A percentile compares a stretch with the other conserved stretches of the same genome.
Conservation (phyloP, 2,797 vertebrate genomes). For the Eulemur coronatus region DNA sequence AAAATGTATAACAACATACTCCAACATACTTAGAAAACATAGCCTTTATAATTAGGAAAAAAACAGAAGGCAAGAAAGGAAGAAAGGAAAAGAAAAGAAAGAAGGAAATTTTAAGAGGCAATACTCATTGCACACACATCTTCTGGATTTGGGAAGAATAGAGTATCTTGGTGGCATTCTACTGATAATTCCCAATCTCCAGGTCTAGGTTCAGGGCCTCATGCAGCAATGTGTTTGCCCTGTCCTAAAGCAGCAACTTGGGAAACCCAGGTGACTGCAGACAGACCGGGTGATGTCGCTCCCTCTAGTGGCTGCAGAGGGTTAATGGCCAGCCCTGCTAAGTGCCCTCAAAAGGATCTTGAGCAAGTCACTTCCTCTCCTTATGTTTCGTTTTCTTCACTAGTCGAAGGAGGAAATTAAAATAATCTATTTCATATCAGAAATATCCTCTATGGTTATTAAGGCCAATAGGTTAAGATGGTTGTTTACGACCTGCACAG, state of each 20-base stretch:
- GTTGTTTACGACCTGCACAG: background rate
- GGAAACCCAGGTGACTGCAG: background rate
- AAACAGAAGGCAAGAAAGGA: background rate
- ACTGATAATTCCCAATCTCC: background rate
- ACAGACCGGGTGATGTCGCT: background rate
- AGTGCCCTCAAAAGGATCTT: background rate
- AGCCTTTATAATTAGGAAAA: background rate
- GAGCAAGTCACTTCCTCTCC: conserved; percentile 53
- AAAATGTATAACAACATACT: background rate
- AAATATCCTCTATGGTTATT: background rate
- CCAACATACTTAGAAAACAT: background rate
- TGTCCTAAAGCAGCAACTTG: no score
- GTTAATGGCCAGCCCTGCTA: accelerated
- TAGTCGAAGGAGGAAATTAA: background rate
- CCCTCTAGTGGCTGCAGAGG: conserved; percentile 44
- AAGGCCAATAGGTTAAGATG: background rate
- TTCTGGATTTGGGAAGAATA: background rate
- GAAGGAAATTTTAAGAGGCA: background rate
- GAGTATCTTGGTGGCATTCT: background rate
- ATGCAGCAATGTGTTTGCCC: background rate
- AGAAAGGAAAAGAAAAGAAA: background rate
- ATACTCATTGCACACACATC: background rate
- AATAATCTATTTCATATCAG: background rate
- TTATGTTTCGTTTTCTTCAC: background rate
- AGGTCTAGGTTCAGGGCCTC: background rate